A percentile compares a stretch with the other conserved stretches of the same genome.
Evolutionary conservation across 2,797 vertebrate species (phyloP).

Genomic region (Muraenolepis orangiensis): DNA sequence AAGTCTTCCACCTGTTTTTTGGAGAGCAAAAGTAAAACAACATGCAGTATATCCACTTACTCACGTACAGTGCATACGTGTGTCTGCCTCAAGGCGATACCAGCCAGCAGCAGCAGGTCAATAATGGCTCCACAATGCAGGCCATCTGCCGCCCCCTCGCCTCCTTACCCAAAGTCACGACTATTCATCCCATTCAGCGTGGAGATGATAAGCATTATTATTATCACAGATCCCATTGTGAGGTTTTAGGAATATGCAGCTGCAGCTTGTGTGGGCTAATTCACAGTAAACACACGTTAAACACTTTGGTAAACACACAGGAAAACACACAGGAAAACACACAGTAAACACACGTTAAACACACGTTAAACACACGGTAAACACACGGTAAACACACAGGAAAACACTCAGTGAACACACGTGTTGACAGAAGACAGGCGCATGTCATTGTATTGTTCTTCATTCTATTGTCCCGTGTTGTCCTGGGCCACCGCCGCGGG

Average conservation of each 20-base stretch:
- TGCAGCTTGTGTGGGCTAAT: too few species aligned
- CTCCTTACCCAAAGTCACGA: background rate
- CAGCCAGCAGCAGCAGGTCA: background rate
- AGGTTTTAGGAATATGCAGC: too few species aligned
- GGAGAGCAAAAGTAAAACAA: slow-evolving; percentile 10
- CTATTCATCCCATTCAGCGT: background rate
- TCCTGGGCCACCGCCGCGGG: too few species aligned
- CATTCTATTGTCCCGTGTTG: background rate
- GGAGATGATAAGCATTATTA: background rate
- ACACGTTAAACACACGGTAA: too few species aligned
- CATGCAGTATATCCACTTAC: background rate
- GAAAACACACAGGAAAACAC: too few species aligned
- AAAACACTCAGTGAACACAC: background rate
- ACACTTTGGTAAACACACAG: too few species aligned
- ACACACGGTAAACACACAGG: background rate
- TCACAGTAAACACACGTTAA: too few species aligned
- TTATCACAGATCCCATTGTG: too few species aligned
- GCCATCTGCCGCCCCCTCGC: background rate
- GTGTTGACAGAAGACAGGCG: background rate
- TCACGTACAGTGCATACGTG: too few species aligned
- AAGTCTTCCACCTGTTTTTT: slow-evolving; percentile 22
- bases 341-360: too few species aligned
- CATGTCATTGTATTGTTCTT: background rate
- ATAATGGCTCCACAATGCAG: background rate
- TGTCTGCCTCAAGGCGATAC: background rate